Conservation (phyloP, 64 coral and sea anemone species). For the Montipora foliosa region DNA sequence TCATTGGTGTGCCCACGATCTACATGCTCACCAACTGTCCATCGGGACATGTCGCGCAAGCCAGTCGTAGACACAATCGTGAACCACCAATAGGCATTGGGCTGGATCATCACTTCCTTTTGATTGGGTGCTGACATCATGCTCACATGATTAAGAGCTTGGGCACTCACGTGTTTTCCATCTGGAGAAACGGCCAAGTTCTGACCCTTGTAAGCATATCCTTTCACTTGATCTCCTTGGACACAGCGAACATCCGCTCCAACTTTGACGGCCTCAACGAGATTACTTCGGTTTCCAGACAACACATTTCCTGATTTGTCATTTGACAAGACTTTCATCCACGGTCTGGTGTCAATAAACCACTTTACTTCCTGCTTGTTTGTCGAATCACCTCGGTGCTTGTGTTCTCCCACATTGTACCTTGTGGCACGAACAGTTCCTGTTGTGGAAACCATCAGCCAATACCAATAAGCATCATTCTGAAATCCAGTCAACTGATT, state of each 20-base stretch:
- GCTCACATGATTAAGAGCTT: constrained; percentile 76
- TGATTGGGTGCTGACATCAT: constrained; percentile 53
- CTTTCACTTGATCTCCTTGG: constrained; percentile 37
- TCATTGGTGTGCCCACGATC: constrained; percentile 72
- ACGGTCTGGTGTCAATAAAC: constrained; percentile 79
- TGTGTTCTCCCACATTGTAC: constrained; percentile 74
- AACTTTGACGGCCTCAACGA: constrained; percentile 69
- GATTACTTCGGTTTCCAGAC: constrained; percentile 19
- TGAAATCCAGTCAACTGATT: constrained; percentile 66
- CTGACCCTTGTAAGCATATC: constrained; percentile 81
- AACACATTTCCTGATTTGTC: constrained; percentile 37
- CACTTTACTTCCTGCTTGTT: constrained; percentile 56
- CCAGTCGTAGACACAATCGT: constrained; percentile 79
- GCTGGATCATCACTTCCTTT: constrained; percentile 62
- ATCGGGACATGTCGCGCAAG: constrained; percentile 83
- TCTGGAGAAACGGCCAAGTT: constrained; percentile 69
- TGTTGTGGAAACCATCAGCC: constrained; percentile 89
- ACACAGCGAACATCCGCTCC: constrained; percentile 86
- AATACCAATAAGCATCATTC: constrained; percentile 82
- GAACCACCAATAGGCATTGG: constrained; percentile 91
- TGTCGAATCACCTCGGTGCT: constrained; percentile 37
- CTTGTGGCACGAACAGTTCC: constrained; percentile 72
- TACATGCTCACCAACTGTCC: constrained; percentile 82
- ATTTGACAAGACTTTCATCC: constrained; percentile 58
- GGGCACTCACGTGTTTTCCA: constrained; percentile 68